Evolutionary conservation across 1,140 invertebrate species (phyloP).

Genomic region (Tetramorium parvispinum): DNA sequence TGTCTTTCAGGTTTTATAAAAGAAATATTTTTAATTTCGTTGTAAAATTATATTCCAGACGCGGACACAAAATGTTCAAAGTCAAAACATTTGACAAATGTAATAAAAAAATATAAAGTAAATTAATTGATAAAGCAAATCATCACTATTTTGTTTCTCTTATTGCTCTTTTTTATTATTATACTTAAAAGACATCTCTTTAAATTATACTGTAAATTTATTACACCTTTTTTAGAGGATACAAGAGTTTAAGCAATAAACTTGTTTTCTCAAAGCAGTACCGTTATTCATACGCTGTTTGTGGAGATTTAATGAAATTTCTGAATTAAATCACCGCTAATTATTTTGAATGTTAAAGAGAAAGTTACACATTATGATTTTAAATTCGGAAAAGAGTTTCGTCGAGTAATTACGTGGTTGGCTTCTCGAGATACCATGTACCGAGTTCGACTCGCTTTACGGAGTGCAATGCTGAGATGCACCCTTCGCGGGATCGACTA

Average conservation of each 20-base stretch:
- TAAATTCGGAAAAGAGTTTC: not conserved
- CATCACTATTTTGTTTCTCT: not conserved
- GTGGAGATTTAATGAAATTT: not conserved
- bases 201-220: no score
- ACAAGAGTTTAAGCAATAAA: not conserved
- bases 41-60: not conserved
- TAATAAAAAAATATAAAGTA: not conserved
- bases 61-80: not conserved
- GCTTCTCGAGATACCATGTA: conserved; percentile 27
- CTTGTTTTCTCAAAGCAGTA: not conserved
- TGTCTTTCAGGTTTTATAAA: not conserved
- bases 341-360: not conserved
- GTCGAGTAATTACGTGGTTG: not conserved
- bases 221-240: not conserved
- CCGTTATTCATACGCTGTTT: not conserved
- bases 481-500: not conserved
- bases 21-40: not conserved
- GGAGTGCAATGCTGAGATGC: no score
- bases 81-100: not conserved
- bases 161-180: not conserved
- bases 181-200: no score
- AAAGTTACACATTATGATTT: not conserved
- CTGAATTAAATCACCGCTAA: not conserved
- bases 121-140: not conserved
- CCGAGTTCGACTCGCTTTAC: not conserved